Evolutionary conservation across 37 sponge, comb jelly and placozoan species (phyloP), one percentile per base, ranked within the genome.

Genomic region (Haliclona indistincta): DNA sequence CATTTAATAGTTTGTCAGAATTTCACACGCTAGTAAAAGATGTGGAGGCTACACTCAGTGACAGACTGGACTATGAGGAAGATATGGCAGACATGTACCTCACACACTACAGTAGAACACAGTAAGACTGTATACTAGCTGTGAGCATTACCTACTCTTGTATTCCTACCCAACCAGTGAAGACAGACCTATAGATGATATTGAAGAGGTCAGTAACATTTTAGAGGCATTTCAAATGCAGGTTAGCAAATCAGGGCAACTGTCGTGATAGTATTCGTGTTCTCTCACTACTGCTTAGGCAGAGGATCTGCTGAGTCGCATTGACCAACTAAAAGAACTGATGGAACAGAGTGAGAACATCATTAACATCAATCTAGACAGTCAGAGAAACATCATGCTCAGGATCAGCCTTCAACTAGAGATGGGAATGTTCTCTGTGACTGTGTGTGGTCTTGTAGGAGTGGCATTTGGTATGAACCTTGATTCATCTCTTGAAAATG

Each of bases 401-500:
- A 61, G 86, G 23, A 47, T 86, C 28, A 65, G 79, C 51, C 58
- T 86, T 35, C 86, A 86, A 67, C 72, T 86, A 39, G 80, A 74
- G 63, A 86, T 86, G 86, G 86, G 86, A 28, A 78, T 60, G 53
- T 86, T 86, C 73, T 72, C 86, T 38, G 74, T 75, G 28, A 49
- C 80, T 22, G 2, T 86, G 3, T 64, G 80, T 60, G 86, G 86
- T 3, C 75, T 86, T 23, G 52, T 86, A 20, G 86, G 86, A 17
- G 66, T 86, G 42, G 86, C 86, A 25, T 86, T 86, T 79, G 86
- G 86, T 29, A 86, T 86, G 86, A 86, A 86, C 37, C 73, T 86
- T n/a, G 64, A 86, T 41, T 86, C 86, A 20, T 86, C 80, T 11
- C 67, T 86, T 38, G 86, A 86, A 63, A 80, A 79, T 61, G 86